A percentile compares a stretch with the other conserved stretches of the same genome.
Evolutionary conservation across 2,113 vertebrate species (phyloP).

Genomic region (Procavia capensis): DNA sequence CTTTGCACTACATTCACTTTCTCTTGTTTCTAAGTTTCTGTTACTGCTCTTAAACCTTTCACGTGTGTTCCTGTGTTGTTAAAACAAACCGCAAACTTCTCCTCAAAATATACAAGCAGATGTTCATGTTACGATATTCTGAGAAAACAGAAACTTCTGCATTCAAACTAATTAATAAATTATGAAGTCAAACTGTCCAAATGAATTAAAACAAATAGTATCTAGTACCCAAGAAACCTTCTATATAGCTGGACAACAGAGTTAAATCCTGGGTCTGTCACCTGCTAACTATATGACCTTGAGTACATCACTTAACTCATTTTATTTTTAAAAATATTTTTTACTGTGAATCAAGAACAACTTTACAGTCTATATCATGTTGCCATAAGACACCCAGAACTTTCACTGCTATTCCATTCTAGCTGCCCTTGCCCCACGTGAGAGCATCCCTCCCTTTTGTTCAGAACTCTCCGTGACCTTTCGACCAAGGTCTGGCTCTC

Average conservation of each 20-base stretch:
- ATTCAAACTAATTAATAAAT: conserved; percentile 28
- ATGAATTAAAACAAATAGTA: neutral
- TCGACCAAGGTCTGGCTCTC: no score
- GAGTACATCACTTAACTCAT: neutral
- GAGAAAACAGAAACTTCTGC: conserved; percentile 7
- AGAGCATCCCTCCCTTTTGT: no score
- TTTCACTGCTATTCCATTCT: no score
- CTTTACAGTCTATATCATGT: no score
- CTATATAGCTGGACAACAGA: neutral
- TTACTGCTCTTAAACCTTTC: neutral
- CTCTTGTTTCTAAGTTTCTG: neutral
- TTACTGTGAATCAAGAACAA: no score
- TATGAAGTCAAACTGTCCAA: neutral
- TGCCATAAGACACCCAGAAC: no score
- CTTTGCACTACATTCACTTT: conserved; percentile 28
- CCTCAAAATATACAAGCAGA: neutral
- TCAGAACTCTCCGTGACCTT: no score
- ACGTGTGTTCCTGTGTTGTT: neutral
- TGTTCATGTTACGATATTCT: neutral
- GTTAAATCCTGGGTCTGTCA: neutral
- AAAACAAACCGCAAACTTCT: conserved; percentile 11
- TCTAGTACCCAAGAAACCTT: neutral
- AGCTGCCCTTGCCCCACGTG: no score
- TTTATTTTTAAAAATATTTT: no score
- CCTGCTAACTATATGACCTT: neutral